phyloP scores from a whole-genome alignment of 2,113 vertebrate genomes.

The Poeciliopsis retropinna region DNA sequence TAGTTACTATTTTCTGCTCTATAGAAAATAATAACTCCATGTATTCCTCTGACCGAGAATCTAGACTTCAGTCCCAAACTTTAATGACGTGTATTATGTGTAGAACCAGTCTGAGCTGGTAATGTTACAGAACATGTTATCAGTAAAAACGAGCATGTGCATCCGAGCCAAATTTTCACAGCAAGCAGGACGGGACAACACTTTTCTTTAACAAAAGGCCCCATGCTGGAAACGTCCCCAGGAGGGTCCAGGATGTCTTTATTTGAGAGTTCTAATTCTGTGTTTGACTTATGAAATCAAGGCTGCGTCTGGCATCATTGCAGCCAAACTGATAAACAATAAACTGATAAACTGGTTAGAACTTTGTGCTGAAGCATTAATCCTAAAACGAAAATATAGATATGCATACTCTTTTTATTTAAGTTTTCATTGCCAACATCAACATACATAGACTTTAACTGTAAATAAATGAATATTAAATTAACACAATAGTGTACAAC shows the following conservation, averaged over 20 bases:
- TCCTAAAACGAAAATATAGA: not conserved
- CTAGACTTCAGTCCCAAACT: conserved; percentile 11
- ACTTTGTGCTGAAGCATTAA: not conserved
- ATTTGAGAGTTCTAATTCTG: too few relatives aligned
- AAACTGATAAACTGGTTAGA: too few relatives aligned
- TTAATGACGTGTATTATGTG: conserved; percentile 20
- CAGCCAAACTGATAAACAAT: too few relatives aligned
- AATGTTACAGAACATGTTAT: conserved; percentile 54
- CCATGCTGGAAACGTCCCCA: conserved; percentile 7
- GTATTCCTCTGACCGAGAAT: conserved; percentile 26
- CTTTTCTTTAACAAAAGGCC: not conserved
- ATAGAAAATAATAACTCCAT: not conserved
- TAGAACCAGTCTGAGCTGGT: conserved; percentile 26
- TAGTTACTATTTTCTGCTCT: not conserved
- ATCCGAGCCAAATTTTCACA: conserved; percentile 50
- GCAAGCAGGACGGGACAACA: too few relatives aligned
- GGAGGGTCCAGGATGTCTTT: not conserved
- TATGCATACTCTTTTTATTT: not conserved
- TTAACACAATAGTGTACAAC: not conserved
- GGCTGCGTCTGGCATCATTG: too few relatives aligned
- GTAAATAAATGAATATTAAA: too few relatives aligned
- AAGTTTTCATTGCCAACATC: not conserved
- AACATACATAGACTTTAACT: not conserved
- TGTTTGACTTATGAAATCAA: too few relatives aligned
- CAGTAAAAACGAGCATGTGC: conserved; percentile 49